Evolutionary conservation across 2,113 vertebrate species (phyloP), one percentile per base, ranked within the genome.

Genomic region (Orycteropus afer): DNA sequence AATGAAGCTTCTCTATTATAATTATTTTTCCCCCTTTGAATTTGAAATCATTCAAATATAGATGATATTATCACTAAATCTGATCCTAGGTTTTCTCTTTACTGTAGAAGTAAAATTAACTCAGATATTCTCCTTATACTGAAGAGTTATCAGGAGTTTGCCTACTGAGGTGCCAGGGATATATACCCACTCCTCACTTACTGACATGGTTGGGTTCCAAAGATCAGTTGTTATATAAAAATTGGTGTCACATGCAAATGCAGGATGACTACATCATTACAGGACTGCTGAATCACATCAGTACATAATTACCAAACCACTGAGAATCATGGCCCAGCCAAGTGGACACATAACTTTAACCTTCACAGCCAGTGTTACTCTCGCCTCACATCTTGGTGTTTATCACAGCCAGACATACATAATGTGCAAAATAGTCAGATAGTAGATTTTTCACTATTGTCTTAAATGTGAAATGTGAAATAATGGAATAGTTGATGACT

Each of bases 101-200:
- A 71, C 29, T 76, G 3, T 83, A 63, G 42, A 93, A 80, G 45
- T 73, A 84, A 89, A 91, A 86, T 86, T 49, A 95, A 20, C 12
- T 92, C 4, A 78, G 65, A 67, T 20, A 4, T 73, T 89, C 59
- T 49, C 76, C 3, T 4, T 47, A 69, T 0, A 71, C n/a, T 29
- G 88, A 61, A 91, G 40, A 76, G 34, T 88, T 88, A 55, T 15
- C 86, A 90, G 2, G 69, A 76, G 3, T 80, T 6, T 89, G 55
- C 23, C 11, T n/a, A 32, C 2, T 32, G 71, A 73, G 10, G 13
- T 74, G 42, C 49, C 14, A 63, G 40, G 40, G 23, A 59, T 11
- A 57, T 11, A 57, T 17, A 57, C 11, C 55, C 18, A 57, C 55
- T 57, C 55, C 55, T 57, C 55, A 57, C 20, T 57, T 57, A 18